Evolutionary conservation across 2,888 invertebrate genomes (phyloP), one percentile per base, ranked within the genome.

Genomic region (Dolomedes plantarius): DNA sequence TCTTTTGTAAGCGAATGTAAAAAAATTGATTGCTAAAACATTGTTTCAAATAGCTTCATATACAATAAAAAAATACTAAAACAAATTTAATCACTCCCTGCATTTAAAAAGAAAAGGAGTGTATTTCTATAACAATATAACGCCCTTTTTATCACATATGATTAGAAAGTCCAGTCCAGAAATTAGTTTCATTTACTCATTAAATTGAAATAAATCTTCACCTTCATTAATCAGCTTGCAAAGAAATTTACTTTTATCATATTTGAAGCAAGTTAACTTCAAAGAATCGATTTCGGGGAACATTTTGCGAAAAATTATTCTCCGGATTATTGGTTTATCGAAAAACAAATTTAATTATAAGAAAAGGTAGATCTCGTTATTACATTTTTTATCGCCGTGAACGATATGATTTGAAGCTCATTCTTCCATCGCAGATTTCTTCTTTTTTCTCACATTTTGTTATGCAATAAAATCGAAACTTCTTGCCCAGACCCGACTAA

Each of bases 341-440:
- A 85, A 85, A 85, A 85, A 85, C 73, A 85, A 85, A 85, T 85
- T 85, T 85, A 85, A 85, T 85, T 85, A 85, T 73, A 64, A 77
- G 67, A 77, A 77, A 77, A 82, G 71, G 72, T 50, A 73, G 64
- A 50, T 41, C 28, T 19, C 28, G 32, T 31, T 72, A 56, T 56
- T 56, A 56, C 23, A 23, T 65, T 65, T 67, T 80, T 74, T 73
- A 75, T 69, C 73, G 67, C 80, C 28, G 28, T 28, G 64, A 28
- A 31, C 39, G 31, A 74, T 36, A 73, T 73, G 39, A 46, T 68
- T 67, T 39, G 23, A 69, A 72, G 50, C 72, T 73, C 65, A 73
- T 77, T 72, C 50, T 74, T 56, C 19, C 29, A 36, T n/a, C 16
- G 13, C 28, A 28, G 29, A 28, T 72, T 74, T 46, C 32, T 67